Base-by-base conservation (phyloP, 2,888 invertebrate genomes). In the Branchellion lobata region DNA sequence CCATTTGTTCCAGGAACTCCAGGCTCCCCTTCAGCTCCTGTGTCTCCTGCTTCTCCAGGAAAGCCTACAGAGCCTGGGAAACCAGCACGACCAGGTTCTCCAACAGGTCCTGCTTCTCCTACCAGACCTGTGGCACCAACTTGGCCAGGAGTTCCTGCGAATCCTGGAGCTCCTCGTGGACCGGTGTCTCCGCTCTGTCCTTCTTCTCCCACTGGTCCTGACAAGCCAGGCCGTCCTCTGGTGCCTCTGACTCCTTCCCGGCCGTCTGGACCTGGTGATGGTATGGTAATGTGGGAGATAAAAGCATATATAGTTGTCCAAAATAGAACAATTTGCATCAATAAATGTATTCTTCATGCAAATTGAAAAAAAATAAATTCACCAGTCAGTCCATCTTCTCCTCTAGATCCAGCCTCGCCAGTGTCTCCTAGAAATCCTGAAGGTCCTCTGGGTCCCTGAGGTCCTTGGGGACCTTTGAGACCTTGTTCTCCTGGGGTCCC, bases 401-500 rank as follows among this genome's bases (percentile, higher is more conserved):
- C 78, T 36, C 11, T 2, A 1, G 40, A n/a, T 24, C 78, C 78
- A 57, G 61, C 21, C 61, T 34, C 21, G n/a, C 81, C 81, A 21
- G 29, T 29, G 2, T 51, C n/a, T 27, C 81, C 81, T 11, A 34
- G n/a, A 27, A 11, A 76, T 18, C 80, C 80, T 3, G 5, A 18
- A 27, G 29, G n/a, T 18, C 80, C 80, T 1, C 27, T 21, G 18
- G n/a, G 36, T 2, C 80, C 80, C 24, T 29, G 57, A 31, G 78
- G 40, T n/a, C 81, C 79, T 57, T 5, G 5, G 5, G 61, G 74
- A 14, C 79, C 80, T 57, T 27, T 21, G 11, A 82, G 80, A 51
- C 84, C 84, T 27, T 69, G 65, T n/a, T 51, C 79, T 31, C 83
- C 83, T 36, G 74, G 24, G 36, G 57, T 76, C n/a, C 82, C 82